Percentiles rank a stretch among this genome's conserved stretches.
These are phyloP conservation scores for Premnoplex brunnescens DNA, from an alignment of 2,797 vertebrate species.

Conservation along the genomic window DNA sequence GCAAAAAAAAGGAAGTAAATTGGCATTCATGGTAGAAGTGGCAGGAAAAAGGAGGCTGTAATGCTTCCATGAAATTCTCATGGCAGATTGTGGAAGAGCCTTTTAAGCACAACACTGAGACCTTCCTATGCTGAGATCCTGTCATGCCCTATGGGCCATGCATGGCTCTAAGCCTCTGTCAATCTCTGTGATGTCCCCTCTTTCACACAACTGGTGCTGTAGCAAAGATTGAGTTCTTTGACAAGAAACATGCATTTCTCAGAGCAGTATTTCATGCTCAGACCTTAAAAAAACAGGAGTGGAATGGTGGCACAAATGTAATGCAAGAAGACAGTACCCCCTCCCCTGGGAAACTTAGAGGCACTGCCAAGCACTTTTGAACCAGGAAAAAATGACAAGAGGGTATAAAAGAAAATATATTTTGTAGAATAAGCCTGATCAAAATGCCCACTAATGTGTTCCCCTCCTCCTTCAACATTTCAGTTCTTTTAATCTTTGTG, in stretches of 20 bases:
- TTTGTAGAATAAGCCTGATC: not conserved
- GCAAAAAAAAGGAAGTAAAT: not conserved
- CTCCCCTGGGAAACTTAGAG: not conserved
- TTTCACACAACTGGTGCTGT: not conserved
- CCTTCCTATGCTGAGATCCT: not conserved
- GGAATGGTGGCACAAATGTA: not conserved
- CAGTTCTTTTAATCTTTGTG: not conserved
- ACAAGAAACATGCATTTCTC: not conserved
- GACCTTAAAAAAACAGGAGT: not conserved
- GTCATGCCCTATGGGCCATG: rapidly evolving
- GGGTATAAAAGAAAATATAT: not conserved
- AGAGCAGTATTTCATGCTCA: not conserved
- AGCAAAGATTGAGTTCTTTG: not conserved
- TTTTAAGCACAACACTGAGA: not conserved
- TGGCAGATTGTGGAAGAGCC: not conserved
- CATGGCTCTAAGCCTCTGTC: not conserved
- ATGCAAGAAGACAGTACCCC: not conserved
- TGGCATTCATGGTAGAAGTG: not conserved
- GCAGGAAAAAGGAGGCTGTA: not conserved
- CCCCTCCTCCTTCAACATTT: not conserved
- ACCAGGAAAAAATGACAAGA: not conserved
- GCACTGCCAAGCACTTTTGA: not conserved
- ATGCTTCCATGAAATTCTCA: not conserved
- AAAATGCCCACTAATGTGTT: not conserved
- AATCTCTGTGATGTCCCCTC: not conserved